Evolutionary conservation across 2,797 vertebrate species (phyloP), one percentile per base, ranked within the genome.

Genomic region (Takifugu rubripes): DNA sequence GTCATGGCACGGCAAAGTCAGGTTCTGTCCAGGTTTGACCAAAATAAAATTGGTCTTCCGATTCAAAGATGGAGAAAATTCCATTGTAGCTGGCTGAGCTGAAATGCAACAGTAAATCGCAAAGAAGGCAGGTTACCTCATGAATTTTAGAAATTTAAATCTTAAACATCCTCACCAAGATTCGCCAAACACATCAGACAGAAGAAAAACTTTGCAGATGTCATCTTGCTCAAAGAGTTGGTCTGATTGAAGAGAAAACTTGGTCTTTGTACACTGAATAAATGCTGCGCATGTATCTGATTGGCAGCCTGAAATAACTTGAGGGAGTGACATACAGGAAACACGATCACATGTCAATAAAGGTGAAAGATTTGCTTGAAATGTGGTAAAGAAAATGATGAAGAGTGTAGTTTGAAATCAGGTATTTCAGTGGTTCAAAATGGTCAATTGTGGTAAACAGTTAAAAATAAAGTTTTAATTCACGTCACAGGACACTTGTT

Each of bases 1-100:
- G 5, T 53, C 1, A 8, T 56, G 59, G 64, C 66, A 44, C 75
- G 78, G 9, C 53, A 80, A 50, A 27, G 21, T 73, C 56, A 80
- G 45, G 1, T 4, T 25, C 0, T 64, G 68, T 5, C 77, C 71
- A 8, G 14, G 9, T 54, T 74, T 27, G 26, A 11, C 48, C 7
- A 56, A 49, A 7, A 56, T 0, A 26, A 81, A 45, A 6, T 3
- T 1, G 2, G 8, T 47, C 4, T 66, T 21, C 17, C 60, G 58
- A 25, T 3, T 14, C 6, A 25, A 4, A 14, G 21, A 1, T 46
- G 4, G 54, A 9, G 15, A 54, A 16, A 1, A 0, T 16, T 50
- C 50, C 0, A 6, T 7, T 25, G 16, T 0, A 24, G 10, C 25
- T 16, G 2, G 25, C 50, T 54, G 27, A 43, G 16, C 70, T 67